Conservation (phyloP, 2,888 invertebrate genomes). For the Linnaemya tessellans region DNA sequence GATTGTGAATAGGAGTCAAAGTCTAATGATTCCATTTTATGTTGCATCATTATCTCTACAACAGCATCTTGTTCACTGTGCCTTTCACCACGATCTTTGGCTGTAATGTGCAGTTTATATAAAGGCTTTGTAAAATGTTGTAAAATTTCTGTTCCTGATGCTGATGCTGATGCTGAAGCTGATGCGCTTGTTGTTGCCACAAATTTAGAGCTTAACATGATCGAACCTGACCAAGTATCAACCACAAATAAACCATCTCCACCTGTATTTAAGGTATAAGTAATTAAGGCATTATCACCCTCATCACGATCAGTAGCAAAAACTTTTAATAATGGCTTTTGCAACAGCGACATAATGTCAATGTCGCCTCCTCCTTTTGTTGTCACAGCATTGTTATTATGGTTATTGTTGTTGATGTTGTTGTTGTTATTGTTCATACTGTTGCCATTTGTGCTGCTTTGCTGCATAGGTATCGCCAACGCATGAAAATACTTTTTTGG, state of each 20-base stretch:
- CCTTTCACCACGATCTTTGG: conserved; percentile 91
- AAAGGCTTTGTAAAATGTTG: conserved; percentile 85
- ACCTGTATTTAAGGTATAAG: conserved; percentile 90
- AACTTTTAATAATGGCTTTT: conserved; percentile 88
- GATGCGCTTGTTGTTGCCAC: conserved; percentile 57
- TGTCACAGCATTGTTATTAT: conserved; percentile 42
- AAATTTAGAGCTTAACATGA: conserved; percentile 85
- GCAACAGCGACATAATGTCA: conserved; percentile 65
- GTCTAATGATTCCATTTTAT: conserved; percentile 88
- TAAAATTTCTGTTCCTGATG: conserved; percentile 65
- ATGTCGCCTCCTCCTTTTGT: conserved; percentile 54
- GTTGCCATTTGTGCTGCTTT: conserved; percentile 48
- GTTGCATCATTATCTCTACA: conserved; percentile 91
- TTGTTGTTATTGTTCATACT: conserved; percentile 26
- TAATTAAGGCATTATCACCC: conserved; percentile 93
- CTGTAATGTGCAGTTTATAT: conserved; percentile 90
- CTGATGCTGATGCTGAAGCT: conserved; percentile 27
- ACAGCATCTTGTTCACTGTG: conserved; percentile 89
- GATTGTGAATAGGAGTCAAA: conserved; percentile 89
- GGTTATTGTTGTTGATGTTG: conserved; percentile 57
- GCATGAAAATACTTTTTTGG: conserved; percentile 93
- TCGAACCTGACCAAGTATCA: conserved; percentile 90
- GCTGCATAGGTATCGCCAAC: conserved; percentile 84
- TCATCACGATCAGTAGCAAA: conserved; percentile 93
- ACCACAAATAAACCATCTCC: conserved; percentile 91